phyloP scores from a whole-genome alignment of 2,888 invertebrate genomes.

The Rambutsinella grinnellia region DNA sequence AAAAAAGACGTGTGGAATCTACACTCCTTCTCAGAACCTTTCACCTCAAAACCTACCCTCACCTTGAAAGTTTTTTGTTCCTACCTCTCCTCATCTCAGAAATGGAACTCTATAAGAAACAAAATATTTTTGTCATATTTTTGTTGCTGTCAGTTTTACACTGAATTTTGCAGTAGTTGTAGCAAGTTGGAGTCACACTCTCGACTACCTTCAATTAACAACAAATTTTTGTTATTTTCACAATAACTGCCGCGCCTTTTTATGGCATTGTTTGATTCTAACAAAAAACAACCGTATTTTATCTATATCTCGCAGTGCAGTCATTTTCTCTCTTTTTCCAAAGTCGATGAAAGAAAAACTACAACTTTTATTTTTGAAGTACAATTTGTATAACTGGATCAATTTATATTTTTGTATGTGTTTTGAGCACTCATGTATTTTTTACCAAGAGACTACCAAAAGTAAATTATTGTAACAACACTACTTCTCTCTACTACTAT shows the following conservation, averaged over 20 bases:
- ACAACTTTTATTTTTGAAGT: background rate
- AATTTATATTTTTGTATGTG: background rate
- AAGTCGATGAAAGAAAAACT: background rate
- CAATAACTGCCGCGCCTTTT: background rate
- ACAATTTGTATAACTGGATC: background rate
- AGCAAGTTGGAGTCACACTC: constrained; percentile 8
- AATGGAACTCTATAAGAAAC: constrained; percentile 1
- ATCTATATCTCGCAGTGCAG: background rate
- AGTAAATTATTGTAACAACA: background rate
- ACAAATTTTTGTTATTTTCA: background rate
- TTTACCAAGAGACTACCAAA: no score
- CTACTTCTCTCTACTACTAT: background rate
- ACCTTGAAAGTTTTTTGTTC: no score
- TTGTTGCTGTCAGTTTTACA: constrained; percentile 60
- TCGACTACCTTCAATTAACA: constrained; percentile 5
- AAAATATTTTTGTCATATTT: constrained; percentile 44
- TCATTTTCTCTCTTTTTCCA: background rate
- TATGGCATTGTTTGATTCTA: background rate
- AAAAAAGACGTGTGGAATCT: no score
- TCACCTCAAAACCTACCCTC: no score
- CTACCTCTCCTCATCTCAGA: constrained; percentile 26
- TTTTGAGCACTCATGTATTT: background rate
- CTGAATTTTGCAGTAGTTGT: constrained; percentile 57
- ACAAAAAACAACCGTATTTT: background rate
- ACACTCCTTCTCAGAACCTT: no score